A percentile compares a stretch with the other conserved stretches of the same genome.
Evolutionary conservation across 2,113 vertebrate species (phyloP).

Genomic region (Colistium nudipinnis): DNA sequence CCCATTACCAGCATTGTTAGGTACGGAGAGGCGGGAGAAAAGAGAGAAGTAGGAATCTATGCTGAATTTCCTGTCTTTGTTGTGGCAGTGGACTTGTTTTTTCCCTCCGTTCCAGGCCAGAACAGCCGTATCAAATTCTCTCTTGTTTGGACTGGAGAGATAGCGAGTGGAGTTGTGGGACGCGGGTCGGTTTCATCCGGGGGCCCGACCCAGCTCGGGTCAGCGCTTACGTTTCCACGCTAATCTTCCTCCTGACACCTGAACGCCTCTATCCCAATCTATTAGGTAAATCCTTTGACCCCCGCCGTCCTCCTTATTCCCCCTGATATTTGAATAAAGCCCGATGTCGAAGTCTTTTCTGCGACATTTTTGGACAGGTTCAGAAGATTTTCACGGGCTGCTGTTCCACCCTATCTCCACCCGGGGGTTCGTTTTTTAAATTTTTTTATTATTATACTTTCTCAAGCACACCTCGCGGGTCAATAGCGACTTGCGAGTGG

Average conservation of each 20-base stretch:
- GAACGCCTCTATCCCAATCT: slow-evolving; percentile 69
- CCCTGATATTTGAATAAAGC: slow-evolving; percentile 59
- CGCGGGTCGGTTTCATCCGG: slow-evolving; percentile 52
- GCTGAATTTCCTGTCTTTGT: slow-evolving; percentile 81
- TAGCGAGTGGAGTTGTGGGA: slow-evolving; percentile 49
- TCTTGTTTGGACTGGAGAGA: slow-evolving; percentile 80
- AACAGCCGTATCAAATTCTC: slow-evolving; percentile 75
- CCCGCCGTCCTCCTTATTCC: slow-evolving; percentile 42
- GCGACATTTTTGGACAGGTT: slow-evolving; percentile 36
- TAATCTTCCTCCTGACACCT: slow-evolving; percentile 62
- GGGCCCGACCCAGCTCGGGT: slow-evolving; percentile 45
- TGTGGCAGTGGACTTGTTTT: slow-evolving; percentile 80
- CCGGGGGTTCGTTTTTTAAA: background rate
- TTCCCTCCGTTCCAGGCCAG: slow-evolving; percentile 75
- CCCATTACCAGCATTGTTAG: slow-evolving; percentile 79
- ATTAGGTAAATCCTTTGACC: slow-evolving; percentile 76
- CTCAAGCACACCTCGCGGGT: slow-evolving; percentile 61
- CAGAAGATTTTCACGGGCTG: slow-evolving; percentile 44
- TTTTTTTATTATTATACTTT: slow-evolving; percentile 17
- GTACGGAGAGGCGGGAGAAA: slow-evolving; percentile 71
- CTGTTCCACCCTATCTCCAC: slow-evolving; percentile 16
- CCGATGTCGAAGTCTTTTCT: slow-evolving; percentile 36
- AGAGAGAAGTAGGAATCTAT: slow-evolving; percentile 79
- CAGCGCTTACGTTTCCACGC: slow-evolving; percentile 58
- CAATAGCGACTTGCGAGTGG: slow-evolving; percentile 35